Evolutionary conservation across 2,888 invertebrate species (phyloP), one percentile per base, ranked within the genome.

Genomic region (Lycaena phlaeas): DNA sequence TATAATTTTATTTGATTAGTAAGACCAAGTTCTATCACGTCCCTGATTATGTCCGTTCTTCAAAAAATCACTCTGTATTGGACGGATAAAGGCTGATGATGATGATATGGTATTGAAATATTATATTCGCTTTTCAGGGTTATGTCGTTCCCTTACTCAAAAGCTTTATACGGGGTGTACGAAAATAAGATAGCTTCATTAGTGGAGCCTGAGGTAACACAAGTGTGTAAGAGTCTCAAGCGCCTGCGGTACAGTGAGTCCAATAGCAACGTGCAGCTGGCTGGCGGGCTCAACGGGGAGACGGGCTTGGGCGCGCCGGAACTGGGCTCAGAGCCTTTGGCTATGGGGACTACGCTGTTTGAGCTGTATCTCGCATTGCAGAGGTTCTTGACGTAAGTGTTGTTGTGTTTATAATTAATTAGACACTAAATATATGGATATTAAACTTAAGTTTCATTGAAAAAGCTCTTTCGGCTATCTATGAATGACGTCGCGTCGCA

Each of bases 281-380:
- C 85, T 1, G 87, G 86, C 1, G 87, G 87, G 1, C 52, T 85
- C 7, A 85, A 84, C 25, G 87, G 88, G 10, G 85, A 75, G 11
- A 76, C 87, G 1, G 78, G 78, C 0, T 14, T 86, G 6, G 86
- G 86, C 0, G 56, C 74, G 1, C 69, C 84, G 1, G 63, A 71
- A 1, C 76, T 85, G 0, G 86, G 87, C 3, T 72, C 86, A 10
- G 91, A 92, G 50, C 90, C 92, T 9, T 73, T 95, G 27, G 88
- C 90, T 1, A 90, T 94, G 86, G 95, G 95, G 0, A 96, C 96
- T 1, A 92, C 93, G 2, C 78, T 98, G 38, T 96, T 98, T 70
- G 96, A 97, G 70, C 85, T 98, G 5, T 98, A 98, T 73, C 87
- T 98, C 49, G 90, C 94, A 1, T 75, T 98, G 40, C 96, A 97